phyloP scores from a whole-genome alignment of 2,888 invertebrate species.

The Chrysolina americana region DNA sequence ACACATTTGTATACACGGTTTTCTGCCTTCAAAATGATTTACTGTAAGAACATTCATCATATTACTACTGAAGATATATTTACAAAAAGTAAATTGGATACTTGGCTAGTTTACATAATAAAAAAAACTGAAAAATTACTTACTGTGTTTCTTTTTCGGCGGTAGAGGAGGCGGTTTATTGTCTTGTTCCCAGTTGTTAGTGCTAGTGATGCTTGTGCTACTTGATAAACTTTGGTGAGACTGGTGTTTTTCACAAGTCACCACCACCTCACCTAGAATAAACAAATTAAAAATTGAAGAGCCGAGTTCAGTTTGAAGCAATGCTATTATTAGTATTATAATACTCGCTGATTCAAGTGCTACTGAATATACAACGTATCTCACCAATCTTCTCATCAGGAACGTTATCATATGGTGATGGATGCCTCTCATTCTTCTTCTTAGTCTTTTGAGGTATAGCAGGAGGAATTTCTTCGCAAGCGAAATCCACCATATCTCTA shows the following conservation, averaged over 20 bases:
- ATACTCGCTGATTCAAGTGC: neutral
- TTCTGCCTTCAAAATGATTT: neutral
- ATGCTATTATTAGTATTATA: no score
- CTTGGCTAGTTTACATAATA: neutral
- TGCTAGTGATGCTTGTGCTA: slow-evolving; percentile 51
- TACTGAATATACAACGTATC: slow-evolving; percentile 13
- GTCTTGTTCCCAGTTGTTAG: slow-evolving; percentile 67
- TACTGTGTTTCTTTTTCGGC: slow-evolving; percentile 95
- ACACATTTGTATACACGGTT: no score
- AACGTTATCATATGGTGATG: slow-evolving; percentile 83
- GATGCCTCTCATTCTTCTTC: slow-evolving; percentile 73
- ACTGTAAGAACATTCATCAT: neutral
- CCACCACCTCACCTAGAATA: slow-evolving; percentile 60
- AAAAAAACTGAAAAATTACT: slow-evolving; percentile 70
- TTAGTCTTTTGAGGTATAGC: slow-evolving; percentile 78
- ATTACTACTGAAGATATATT: slow-evolving; percentile 1
- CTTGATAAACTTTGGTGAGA: slow-evolving; percentile 64
- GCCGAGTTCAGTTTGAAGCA: no score
- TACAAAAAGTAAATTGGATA: neutral
- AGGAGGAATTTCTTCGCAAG: slow-evolving; percentile 68
- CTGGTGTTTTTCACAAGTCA: slow-evolving; percentile 68
- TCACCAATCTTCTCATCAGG: slow-evolving; percentile 64
- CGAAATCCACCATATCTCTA: slow-evolving; percentile 54
- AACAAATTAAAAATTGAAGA: no score
- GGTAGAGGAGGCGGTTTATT: slow-evolving; percentile 91